phyloP scores from a whole-genome alignment of 2,113 vertebrate species.

The Urocitellus parryii region DNA sequence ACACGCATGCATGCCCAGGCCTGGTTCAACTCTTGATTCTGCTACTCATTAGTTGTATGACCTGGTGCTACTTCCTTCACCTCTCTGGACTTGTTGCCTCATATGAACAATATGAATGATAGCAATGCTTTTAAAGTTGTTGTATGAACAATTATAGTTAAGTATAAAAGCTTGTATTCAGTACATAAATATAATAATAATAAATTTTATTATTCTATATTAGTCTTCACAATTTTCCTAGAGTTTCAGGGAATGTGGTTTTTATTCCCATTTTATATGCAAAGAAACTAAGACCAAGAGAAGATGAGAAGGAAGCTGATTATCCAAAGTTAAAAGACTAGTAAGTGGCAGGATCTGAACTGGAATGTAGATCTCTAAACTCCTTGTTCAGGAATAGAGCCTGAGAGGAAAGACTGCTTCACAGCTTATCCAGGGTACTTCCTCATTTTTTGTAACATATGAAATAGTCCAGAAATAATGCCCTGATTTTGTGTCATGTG shows the following conservation, averaged over 20 bases:
- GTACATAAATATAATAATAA: neutral
- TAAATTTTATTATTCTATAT: neutral
- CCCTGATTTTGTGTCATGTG: neutral
- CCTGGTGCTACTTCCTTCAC: neutral
- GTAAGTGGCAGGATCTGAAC: neutral
- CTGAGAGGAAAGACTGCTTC: neutral
- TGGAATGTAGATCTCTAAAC: constrained; percentile 12
- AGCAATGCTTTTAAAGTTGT: neutral
- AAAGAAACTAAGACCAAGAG: constrained; percentile 1
- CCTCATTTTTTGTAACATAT: neutral
- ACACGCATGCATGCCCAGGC: neutral
- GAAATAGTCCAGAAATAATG: constrained; percentile 22
- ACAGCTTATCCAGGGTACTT: neutral
- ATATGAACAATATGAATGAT: neutral
- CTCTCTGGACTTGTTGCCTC: neutral
- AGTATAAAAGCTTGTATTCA: neutral
- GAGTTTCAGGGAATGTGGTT: neutral
- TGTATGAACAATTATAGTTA: constrained; percentile 17
- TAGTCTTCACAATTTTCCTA: neutral
- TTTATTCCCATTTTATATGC: neutral
- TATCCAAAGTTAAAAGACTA: neutral
- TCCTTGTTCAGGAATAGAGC: neutral
- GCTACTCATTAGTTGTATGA: neutral
- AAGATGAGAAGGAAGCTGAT: neutral
- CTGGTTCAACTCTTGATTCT: neutral